A percentile compares a stretch with the other conserved stretches of the same genome.
These are phyloP conservation scores for Labeo catla DNA, from an alignment of 2,113 vertebrate genomes.

Conservation along the genomic window DNA sequence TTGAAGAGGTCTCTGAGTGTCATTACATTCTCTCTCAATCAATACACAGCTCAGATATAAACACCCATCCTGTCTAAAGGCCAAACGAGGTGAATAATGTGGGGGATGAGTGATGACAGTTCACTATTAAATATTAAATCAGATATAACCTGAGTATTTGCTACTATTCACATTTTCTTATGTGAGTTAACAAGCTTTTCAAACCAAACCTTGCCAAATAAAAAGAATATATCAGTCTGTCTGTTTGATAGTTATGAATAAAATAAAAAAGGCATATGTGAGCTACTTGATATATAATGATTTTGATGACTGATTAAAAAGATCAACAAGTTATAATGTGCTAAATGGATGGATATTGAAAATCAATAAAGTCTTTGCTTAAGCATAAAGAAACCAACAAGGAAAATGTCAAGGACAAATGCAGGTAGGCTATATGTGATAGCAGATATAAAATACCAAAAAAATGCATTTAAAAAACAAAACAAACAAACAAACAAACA, in stretches of 20 bases:
- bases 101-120: constrained; percentile 40
- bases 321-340: neutral
- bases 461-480: no score
- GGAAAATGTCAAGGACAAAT: neutral
- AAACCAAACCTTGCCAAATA: neutral
- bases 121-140: constrained; percentile 44
- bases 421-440: neutral
- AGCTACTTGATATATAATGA: neutral
- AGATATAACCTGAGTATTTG: neutral
- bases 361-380: neutral
- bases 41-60: constrained; percentile 55
- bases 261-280: neutral
- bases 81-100: constrained; percentile 50
- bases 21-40: constrained; percentile 57
- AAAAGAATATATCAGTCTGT: neutral
- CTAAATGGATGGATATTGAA: neutral
- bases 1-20: constrained; percentile 58
- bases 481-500: no score
- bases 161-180: neutral
- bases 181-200: neutral
- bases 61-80: constrained; percentile 52
- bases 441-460: neutral
- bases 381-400: neutral
- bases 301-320: neutral
- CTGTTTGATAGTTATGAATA: neutral